Percentiles rank a stretch among this genome's conserved stretches.
phyloP scores from a whole-genome alignment of 2,113 vertebrate species.

The Speoplatyrhinus poulsoni region DNA sequence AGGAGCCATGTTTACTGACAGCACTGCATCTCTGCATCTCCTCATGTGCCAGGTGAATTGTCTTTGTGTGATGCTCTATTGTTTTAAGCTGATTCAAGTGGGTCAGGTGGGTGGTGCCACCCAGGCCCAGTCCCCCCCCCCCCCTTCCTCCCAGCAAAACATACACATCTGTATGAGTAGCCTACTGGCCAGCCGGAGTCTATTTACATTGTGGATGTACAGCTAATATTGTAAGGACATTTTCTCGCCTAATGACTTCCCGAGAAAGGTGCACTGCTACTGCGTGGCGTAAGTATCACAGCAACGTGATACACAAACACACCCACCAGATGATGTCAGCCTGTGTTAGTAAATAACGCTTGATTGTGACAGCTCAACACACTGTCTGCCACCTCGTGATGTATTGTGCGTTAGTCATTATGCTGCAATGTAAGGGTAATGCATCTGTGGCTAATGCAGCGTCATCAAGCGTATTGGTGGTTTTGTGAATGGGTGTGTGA shows the following conservation, averaged over 20 bases:
- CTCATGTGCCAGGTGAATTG: constrained; percentile 30
- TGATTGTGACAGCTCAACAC: too few relatives aligned
- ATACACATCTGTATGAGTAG: constrained; percentile 60
- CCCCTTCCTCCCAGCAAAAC: constrained; percentile 30
- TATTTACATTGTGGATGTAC: too few relatives aligned
- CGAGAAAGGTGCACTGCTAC: not conserved
- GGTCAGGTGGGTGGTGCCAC: constrained; percentile 61
- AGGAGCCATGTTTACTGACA: not conserved
- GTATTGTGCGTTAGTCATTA: too few relatives aligned
- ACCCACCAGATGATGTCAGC: constrained; percentile 13
- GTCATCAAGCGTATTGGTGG: too few relatives aligned
- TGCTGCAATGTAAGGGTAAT: too few relatives aligned
- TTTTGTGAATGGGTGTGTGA: too few relatives aligned
- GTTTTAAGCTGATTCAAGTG: constrained; percentile 72
- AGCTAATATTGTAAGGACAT: too few relatives aligned
- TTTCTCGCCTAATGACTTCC: too few relatives aligned
- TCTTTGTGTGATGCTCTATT: constrained; percentile 37
- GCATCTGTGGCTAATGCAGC: too few relatives aligned
- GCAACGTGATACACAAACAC: not conserved
- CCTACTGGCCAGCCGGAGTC: constrained; percentile 34
- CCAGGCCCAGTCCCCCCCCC: constrained; percentile 37
- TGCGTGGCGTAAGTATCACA: not conserved
- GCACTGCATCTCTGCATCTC: constrained; percentile 22
- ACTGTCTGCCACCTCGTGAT: too few relatives aligned
- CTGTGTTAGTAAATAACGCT: not conserved